A percentile compares a stretch with the other conserved stretches of the same genome.
phyloP scores from a whole-genome alignment of 2,797 vertebrate genomes.

The Salmo trutta region DNA sequence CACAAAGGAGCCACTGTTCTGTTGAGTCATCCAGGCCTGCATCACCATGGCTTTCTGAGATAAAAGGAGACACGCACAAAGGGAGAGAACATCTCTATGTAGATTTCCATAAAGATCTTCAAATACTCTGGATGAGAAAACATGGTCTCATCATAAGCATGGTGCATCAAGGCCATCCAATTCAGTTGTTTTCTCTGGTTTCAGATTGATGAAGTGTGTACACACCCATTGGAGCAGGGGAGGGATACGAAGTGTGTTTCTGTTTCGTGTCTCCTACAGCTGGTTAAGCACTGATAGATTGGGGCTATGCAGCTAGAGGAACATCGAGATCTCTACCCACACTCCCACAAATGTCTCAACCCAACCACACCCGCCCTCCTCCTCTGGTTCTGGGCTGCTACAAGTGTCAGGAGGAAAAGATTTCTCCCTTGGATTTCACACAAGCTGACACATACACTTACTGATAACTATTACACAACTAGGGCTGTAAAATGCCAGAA shows the following conservation, averaged over 20 bases:
- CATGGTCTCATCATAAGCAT: neutral
- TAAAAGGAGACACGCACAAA: neutral
- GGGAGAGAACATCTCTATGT: neutral
- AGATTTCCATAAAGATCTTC: neutral
- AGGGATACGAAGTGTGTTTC: neutral
- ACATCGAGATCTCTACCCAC: neutral
- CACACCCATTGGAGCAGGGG: neutral
- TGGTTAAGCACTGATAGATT: neutral
- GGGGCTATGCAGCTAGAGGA: neutral
- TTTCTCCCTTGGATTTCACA: neutral
- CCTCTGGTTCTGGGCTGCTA: neutral
- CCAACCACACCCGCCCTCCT: neutral
- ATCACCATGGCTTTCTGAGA: neutral
- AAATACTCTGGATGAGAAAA: neutral
- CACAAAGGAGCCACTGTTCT: slow-evolving; percentile 13
- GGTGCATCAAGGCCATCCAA: neutral
- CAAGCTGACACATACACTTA: neutral
- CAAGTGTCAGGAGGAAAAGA: neutral
- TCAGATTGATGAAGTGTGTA: neutral
- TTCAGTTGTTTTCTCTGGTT: neutral
- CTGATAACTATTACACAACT: neutral
- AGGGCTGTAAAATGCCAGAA: neutral
- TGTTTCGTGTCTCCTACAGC: neutral
- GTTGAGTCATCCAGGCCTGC: neutral
- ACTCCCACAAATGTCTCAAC: neutral